Evolutionary conservation across 2,888 invertebrate species (phyloP), one percentile per base, ranked within the genome.

Genomic region (Drosophila acutilabella): DNA sequence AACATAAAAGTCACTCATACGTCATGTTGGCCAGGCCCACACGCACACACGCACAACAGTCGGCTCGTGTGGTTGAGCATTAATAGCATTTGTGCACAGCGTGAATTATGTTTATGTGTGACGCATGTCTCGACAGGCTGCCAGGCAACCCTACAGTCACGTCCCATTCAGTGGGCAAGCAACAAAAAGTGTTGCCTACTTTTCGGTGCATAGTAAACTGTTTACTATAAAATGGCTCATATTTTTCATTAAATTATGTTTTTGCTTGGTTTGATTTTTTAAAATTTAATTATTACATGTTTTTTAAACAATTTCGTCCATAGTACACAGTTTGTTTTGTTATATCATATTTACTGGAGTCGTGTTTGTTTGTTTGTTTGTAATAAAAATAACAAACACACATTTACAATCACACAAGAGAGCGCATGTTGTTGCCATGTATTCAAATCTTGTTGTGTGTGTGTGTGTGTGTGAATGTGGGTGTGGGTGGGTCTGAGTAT

Each of bases 1-100:
- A 87, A 83, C 87, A 83, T 83, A 89, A 89, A 89, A 87, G 84
- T 84, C 89, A 84, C 88, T 84, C 89, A 84, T 89, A 89, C 83
- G 83, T 73, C 83, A 80, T 68, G 80, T 66, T 44, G 64, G 74
- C 79, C 67, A 50, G 23, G n/a, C 42, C 41, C 41, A 23, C 38
- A 16, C 18, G 33, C 26, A 4, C 33, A 16, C 1, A n/a, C n/a
- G n/a, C n/a, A n/a, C 0, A 13, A 10, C 48, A 38, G 64, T 57
- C 57, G 33, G 40, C 18, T 13, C 20, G 53, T 47, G 54, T 59
- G 65, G 41, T 58, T 33, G 16, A 62, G 74, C 71, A 71, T 88
- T 82, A 82, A 80, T 76, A 71, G 64, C 89, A 80, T 79, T 88
- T 82, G 80, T 80, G 77, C 89, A 65, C 76, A 71, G 87, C 87